phyloP scores from a whole-genome alignment of 2,113 vertebrate genomes.

The Octodon degus region DNA sequence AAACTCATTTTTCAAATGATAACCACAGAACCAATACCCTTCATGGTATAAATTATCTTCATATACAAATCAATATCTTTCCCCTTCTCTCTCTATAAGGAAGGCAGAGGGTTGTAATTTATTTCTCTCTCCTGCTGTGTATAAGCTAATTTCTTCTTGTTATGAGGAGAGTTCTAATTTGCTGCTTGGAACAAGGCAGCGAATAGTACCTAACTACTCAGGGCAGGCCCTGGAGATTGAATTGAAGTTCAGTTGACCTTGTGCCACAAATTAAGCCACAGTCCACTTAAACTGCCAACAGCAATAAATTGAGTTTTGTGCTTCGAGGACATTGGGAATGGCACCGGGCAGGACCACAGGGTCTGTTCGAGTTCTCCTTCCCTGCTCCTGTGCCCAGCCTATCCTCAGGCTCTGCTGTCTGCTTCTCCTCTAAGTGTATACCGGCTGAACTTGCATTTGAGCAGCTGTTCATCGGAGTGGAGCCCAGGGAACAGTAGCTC shows the following conservation, averaged over 20 bases:
- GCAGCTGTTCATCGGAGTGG: background rate
- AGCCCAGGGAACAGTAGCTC: background rate
- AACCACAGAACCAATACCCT: background rate
- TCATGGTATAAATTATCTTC: background rate
- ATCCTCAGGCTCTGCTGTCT: background rate
- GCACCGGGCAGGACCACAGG: background rate
- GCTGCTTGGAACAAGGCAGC: background rate
- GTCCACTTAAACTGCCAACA: constrained; percentile 3
- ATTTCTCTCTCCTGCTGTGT: constrained; percentile 2
- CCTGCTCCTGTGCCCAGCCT: rapidly evolving
- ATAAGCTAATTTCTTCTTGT: background rate
- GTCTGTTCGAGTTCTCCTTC: background rate
- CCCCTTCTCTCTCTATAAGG: background rate
- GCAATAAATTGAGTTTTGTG: background rate
- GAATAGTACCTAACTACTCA: background rate
- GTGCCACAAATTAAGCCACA: background rate
- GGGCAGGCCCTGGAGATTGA: background rate
- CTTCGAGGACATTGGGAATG: background rate
- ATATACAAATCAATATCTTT: background rate
- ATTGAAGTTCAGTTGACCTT: background rate
- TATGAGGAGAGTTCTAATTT: constrained; percentile 42
- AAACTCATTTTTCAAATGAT: too few species aligned
- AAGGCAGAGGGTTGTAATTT: constrained; percentile 24
- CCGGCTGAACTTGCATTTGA: background rate
- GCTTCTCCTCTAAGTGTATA: background rate